Base-by-base conservation (phyloP, 92 coral and sea anemone species). In the Zoanthus gigantus region DNA sequence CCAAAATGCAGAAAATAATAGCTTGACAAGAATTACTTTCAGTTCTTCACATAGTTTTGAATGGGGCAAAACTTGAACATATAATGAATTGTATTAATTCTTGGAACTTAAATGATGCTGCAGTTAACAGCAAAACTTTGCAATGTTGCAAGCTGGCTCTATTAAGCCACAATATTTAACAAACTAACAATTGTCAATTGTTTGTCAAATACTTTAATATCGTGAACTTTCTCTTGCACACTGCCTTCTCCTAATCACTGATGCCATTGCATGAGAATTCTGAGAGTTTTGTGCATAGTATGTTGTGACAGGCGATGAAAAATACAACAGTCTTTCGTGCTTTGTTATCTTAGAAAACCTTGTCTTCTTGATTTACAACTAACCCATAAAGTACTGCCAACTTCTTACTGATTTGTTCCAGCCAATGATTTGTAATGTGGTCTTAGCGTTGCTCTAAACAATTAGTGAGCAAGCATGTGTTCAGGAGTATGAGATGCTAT, bases 111-210 rank as follows among this genome's bases (percentile, higher is more conserved):
- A 53, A 77, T 77, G 31, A 54, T 77, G 67, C 68, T 37, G 28
- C n/a, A 54, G 54, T 34, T 29, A 7, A 46, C 29, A 9, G 17
- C 31, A 53, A 77, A 32, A 53, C 3, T 77, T 1, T 17, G 17
- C 18, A 7, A 81, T 63, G 48, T 81, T 81, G 85, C 85, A 81
- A 81, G 85, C 85, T 81, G 85, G 85, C 85, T 81, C 75, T 28
- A n/a, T 10, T 58, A 46, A 75, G 85, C 85, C 85, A 66, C 48
- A 63, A 18, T 57, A 31, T 34, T 16, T 63, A 66, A 81, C 52
- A 54, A 52, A 28, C 57, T 81, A 81, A 80, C 74, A 63, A 23
- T 69, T 32, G 31, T 69, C 31, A 69, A 31, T 6, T 69, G 74
- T 8, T 14, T 69, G 7, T 13, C 34, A 10, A 69, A 63, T 13